phyloP scores from a whole-genome alignment of 2,797 vertebrate species.

The Argyrosomus regius region DNA sequence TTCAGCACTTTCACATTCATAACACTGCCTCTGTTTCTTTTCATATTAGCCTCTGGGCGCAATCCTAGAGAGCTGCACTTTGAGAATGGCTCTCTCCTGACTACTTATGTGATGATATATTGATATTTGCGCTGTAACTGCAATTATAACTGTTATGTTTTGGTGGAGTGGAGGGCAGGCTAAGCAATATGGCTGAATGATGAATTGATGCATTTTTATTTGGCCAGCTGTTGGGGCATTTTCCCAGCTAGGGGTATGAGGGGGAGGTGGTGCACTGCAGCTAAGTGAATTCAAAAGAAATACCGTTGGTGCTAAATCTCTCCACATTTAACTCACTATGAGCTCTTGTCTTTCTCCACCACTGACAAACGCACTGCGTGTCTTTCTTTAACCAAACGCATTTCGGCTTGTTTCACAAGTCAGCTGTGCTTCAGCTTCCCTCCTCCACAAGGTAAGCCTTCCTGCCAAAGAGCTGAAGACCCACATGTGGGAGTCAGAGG shows the following conservation, averaged over 20 bases:
- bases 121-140: slow-evolving; percentile 52
- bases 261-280: slow-evolving; percentile 38
- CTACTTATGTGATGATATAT: slow-evolving; percentile 61
- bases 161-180: slow-evolving; percentile 11
- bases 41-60: slow-evolving; percentile 39
- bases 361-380: slow-evolving; percentile 19
- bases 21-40: slow-evolving; percentile 47
- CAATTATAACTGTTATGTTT: slow-evolving; percentile 57
- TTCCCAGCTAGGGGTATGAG: slow-evolving; percentile 20
- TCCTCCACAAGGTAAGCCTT: slow-evolving; percentile 73
- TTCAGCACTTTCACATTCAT: slow-evolving; percentile 52
- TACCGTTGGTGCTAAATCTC: slow-evolving; percentile 30
- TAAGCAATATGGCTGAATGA: slow-evolving; percentile 47
- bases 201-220: slow-evolving; percentile 56
- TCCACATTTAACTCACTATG: slow-evolving; percentile 8
- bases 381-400: slow-evolving; percentile 49
- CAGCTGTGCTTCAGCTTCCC: slow-evolving; percentile 53
- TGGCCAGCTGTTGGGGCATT: slow-evolving; percentile 55
- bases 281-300: slow-evolving; percentile 40
- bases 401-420: slow-evolving; percentile 30
- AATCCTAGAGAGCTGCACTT: slow-evolving; percentile 53
- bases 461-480: slow-evolving; percentile 71
- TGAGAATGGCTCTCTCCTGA: slow-evolving; percentile 46
- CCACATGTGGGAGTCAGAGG: slow-evolving; percentile 80
- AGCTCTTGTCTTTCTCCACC: not conserved